A percentile compares a stretch with the other conserved stretches of the same genome.
These are phyloP conservation scores for Heliconius melpomene DNA, from an alignment of 1,140 invertebrate species.

Conservation along the genomic window DNA sequence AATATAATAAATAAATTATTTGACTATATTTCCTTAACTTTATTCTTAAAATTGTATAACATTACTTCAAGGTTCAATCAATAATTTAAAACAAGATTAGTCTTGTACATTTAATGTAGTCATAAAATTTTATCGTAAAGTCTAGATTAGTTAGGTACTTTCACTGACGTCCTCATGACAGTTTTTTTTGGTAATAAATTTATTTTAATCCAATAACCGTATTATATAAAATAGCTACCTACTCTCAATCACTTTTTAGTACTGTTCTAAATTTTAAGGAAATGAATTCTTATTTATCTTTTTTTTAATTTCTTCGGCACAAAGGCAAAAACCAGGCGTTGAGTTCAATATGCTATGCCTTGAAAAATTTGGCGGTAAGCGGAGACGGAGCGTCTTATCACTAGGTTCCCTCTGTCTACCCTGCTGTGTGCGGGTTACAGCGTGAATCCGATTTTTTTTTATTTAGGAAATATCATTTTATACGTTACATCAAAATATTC, in stretches of 20 bases:
- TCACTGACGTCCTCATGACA: conserved; percentile 1
- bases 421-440: too few species aligned
- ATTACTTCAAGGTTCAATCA: neutral
- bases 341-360: too few species aligned
- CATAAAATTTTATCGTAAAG: conserved; percentile 5
- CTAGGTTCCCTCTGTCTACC: too few species aligned
- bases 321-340: too few species aligned
- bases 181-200: neutral
- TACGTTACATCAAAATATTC: too few species aligned
- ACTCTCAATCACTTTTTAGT: neutral
- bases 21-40: neutral
- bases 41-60: neutral
- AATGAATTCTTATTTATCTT: too few species aligned
- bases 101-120: conserved; percentile 11
- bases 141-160: neutral
- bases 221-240: neutral
- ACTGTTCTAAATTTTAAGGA: too few species aligned
- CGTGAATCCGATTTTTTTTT: too few species aligned
- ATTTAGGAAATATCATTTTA: neutral
- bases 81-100: conserved; percentile 1
- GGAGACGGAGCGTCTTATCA: too few species aligned
- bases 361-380: too few species aligned
- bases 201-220: neutral
- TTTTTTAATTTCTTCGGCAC: too few species aligned
- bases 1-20: neutral